phyloP scores from a whole-genome alignment of 2,113 vertebrate species.

The Dolichallabes microphthalmus region DNA sequence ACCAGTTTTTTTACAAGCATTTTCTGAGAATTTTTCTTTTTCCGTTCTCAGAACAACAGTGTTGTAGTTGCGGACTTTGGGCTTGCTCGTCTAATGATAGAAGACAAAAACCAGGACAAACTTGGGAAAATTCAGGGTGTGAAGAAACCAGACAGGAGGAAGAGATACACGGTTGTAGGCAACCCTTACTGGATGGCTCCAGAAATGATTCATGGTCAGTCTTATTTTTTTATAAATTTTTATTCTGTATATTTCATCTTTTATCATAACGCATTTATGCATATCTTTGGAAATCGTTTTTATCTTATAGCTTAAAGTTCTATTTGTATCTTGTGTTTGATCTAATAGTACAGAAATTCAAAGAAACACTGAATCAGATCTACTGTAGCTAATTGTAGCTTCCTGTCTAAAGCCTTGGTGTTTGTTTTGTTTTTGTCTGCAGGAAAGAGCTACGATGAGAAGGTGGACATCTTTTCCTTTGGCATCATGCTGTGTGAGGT shows the following conservation, averaged over 20 bases:
- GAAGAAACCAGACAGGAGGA: slow-evolving; percentile 88
- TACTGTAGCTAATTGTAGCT: background rate
- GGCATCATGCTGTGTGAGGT: slow-evolving; percentile 98
- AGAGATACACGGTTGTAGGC: slow-evolving; percentile 97
- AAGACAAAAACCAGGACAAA: slow-evolving; percentile 82
- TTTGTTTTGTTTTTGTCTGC: slow-evolving; percentile 14
- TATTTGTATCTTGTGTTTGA: background rate
- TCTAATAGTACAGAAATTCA: background rate
- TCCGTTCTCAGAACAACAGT: slow-evolving; percentile 79
- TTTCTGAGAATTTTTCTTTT: fast-evolving
- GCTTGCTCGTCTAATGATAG: slow-evolving; percentile 88
- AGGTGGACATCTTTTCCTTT: slow-evolving; percentile 96
- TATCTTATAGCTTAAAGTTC: background rate
- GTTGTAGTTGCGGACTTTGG: slow-evolving; percentile 97
- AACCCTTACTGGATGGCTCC: slow-evolving; percentile 99
- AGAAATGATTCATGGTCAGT: slow-evolving; percentile 96
- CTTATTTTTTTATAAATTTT: background rate
- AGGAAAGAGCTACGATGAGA: slow-evolving; percentile 96
- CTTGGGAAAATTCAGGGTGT: slow-evolving; percentile 78
- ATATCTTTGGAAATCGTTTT: background rate
- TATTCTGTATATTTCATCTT: background rate
- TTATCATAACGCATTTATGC: background rate
- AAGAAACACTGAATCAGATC: background rate
- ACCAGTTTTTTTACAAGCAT: too few relatives aligned
- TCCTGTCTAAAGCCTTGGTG: slow-evolving; percentile 26